Percentiles rank a stretch among this genome's conserved stretches.
These are phyloP conservation scores for Euspilapteryx auroguttella DNA, from an alignment of 2,888 invertebrate genomes.

Conservation along the genomic window DNA sequence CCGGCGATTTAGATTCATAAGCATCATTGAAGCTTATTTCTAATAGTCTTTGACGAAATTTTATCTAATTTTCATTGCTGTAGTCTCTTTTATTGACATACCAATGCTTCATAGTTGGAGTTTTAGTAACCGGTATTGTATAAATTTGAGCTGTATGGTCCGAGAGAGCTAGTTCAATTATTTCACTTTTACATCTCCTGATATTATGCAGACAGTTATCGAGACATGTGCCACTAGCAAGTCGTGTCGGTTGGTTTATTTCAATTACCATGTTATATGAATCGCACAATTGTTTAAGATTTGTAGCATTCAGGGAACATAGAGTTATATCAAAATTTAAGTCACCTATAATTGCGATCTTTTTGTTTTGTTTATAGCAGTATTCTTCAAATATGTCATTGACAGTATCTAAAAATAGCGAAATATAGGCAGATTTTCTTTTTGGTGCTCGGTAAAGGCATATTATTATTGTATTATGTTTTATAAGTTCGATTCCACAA, in stretches of 20 bases:
- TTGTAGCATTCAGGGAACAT: neutral
- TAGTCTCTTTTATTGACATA: conserved; percentile 5
- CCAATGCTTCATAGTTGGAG: conserved; percentile 4
- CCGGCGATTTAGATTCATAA: conserved; percentile 6
- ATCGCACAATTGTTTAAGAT: neutral
- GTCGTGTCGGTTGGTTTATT: conserved; percentile 4
- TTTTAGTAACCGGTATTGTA: conserved; percentile 6
- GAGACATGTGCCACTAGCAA: conserved; percentile 5
- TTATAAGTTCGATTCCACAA: too few species aligned
- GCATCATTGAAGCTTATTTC: conserved; percentile 8
- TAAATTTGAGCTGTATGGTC: conserved; percentile 8
- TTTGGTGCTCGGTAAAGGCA: neutral
- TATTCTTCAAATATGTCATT: neutral
- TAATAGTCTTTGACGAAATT: conserved; percentile 7
- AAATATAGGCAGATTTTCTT: neutral
- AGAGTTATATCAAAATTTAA: conserved; percentile 5
- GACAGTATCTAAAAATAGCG: neutral
- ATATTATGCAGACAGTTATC: conserved; percentile 6
- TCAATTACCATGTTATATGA: conserved; percentile 2
- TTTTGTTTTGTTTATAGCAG: conserved; percentile 2
- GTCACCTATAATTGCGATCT: conserved; percentile 5
- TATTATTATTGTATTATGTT: too few species aligned
- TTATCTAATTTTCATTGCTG: conserved; percentile 7
- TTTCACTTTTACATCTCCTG: conserved; percentile 2
- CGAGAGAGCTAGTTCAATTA: conserved; percentile 6